Base-by-base conservation (phyloP, 2,113 vertebrate genomes). In the Fukomys damarensis region DNA sequence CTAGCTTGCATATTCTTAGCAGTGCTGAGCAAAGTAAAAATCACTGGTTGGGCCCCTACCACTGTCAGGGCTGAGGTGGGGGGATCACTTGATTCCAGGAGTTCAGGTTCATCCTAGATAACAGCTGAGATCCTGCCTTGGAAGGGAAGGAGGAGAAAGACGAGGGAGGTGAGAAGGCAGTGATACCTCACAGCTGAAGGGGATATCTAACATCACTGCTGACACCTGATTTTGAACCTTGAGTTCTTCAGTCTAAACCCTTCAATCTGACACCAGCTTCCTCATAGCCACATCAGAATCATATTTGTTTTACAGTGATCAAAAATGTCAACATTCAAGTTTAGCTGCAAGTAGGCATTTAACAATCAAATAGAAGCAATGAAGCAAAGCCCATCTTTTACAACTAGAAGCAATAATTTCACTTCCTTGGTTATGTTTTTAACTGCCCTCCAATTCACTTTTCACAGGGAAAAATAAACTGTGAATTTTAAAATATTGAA, bases 401-500 rank as follows among this genome's bases (percentile, higher is more conserved):
- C 49, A 88, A 30, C 43, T 54, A 30, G 17, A 95, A 24, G n/a
- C 38, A 79, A 82, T n/a, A 46, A 91, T 91, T 88, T 84, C 17
- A 56, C 52, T 91, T 87, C 49, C 52, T 89, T 16, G 3, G 1
- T 70, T 56, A 11, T 65, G 66, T 88, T 91, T 58, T 10, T 63
- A 95, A 87, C 4, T 94, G 63, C 19, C 17, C 9, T 85, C 9
- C 13, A 79, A 80, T 72, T 63, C 30, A 11, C 52, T 92, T 89
- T 58, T 59, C 28, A 32, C 80, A 89, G n/a, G 85, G 83, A 65
- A 82, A 94, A 91, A 95, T 35, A 72, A 49, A 65, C 43, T n/a
- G 35, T 38, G 24, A 9, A 49, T 14, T 81, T 96, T 86, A 46
- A 66, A 35, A 65, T 8, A 7, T 68, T 5, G 41, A 91, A 77